Evolutionary conservation across 2,888 invertebrate species (phyloP), one percentile per base, ranked within the genome.

Genomic region (Halocaridina rubra): DNA sequence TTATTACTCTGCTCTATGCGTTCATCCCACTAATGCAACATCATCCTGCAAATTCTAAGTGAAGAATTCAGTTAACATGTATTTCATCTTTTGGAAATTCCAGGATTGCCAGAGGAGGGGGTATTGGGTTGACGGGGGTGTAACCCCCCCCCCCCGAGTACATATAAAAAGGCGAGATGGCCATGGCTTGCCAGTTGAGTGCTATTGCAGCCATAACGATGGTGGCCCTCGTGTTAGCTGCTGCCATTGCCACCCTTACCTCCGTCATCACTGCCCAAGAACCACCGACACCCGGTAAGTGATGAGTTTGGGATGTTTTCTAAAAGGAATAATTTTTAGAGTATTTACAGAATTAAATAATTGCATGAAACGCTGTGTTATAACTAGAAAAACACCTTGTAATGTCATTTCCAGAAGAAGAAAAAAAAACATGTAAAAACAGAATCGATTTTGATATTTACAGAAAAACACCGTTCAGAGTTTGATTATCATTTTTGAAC

Each of bases 171-270:
- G 27, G 19, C 75, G 46, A 16, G 46, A 78, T 78, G 78, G 78
- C 39, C 22, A 30, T 59, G 61, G 39, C 46, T 16, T 79, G 79
- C 46, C 81, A 81, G 80, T 80, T 39, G 27, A 84, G 84, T 29
- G 79, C 84, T 32, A 67, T 79, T 1, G 79, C 75, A 57, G 84
- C 84, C 27, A 79, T 19, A 3, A 84, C 80, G 2, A 84, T 84
- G 84, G 69, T 74, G 10, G 39, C 57, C 16, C 61, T 84, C 1
- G 84, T 84, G n/a, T 24, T 84, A n/a, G 84, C 84, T 5, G 76
- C 77, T 8, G 81, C 81, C 13, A 64, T 80, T 2, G 84, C 80
- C 13, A 84, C 84, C 27, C 84, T 84, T 29, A 80, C 75, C 10
- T 84, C 84, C 1, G 75, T 84, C 69, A 84, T 84, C 33, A 72